Evolutionary conservation across 53 echinoderm and acorn worm species (phyloP), one percentile per base, ranked within the genome.

Genomic region (Holothuria leucospilota): DNA sequence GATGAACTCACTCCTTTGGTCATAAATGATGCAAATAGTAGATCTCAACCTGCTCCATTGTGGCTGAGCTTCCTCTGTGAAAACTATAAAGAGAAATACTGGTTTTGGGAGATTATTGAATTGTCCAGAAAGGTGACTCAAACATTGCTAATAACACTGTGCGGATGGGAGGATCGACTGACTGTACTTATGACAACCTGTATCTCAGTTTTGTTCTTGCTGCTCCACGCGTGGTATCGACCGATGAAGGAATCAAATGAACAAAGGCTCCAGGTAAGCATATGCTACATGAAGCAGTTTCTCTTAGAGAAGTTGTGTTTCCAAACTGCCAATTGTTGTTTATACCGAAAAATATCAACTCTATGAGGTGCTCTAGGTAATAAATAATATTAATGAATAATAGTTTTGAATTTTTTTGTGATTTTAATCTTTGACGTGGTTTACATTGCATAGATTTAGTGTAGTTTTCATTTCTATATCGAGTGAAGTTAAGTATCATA

Each of bases 41-140:
- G 8, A 18, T 9, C 56, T 16, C 16, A 5, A 18, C 16, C 56
- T 16, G 2, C 18, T 56, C 56, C 56, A 1, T 16, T 56, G 34
- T 67, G 68, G 68, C 28, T 67, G 1, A 28, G 14, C 28, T 67
- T 67, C 27, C 34, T 67, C 28, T 29, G 34, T 13, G 68, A 67
- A 67, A 67, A 67, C 20, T 67, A 67, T n/a, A 67, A 67, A 23
- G 8, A 5, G 21, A 34, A 23, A 6, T 67, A 29, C 16, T 67
- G 68, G 68, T 67, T 29, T 6, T 67, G 68, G 68, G 68, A 67
- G 16, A 67, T 67, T 16, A 34, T 67, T 34, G 68, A 67, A 26
- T 67, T 67, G 27, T 29, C 34, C 4, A 28, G 68, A 67, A 67
- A 67, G 34, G 68, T 34, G 68, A 29, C 68, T 67, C 28, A 29